A percentile compares a stretch with the other conserved stretches of the same genome.
phyloP scores from a whole-genome alignment of 2,113 vertebrate genomes.

The Tiliqua scincoides region DNA sequence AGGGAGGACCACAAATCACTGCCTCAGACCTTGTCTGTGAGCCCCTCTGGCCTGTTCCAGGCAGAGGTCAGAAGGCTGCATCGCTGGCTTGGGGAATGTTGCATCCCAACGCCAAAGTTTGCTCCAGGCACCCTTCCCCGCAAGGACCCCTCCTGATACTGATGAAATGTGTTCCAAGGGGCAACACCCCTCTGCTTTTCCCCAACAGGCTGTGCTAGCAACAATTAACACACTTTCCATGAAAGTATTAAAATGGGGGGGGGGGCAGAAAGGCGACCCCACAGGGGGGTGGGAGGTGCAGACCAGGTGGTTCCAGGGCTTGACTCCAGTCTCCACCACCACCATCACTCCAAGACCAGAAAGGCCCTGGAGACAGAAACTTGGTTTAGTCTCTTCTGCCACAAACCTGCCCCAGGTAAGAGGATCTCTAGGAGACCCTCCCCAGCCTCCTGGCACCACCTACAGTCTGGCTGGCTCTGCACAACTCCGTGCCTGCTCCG shows the following conservation, averaged over 20 bases:
- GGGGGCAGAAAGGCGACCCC: not conserved
- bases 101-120: conserved; percentile 59
- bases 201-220: not conserved
- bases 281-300: not conserved
- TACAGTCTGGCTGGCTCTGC: too few relatives aligned
- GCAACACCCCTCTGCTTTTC: not conserved
- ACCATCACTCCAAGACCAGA: too few relatives aligned
- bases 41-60: not conserved
- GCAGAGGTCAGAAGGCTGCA: not conserved
- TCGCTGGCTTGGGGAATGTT: conserved; percentile 62
- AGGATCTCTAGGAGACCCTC: too few relatives aligned
- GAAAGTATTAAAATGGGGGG: not conserved
- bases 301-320: not conserved
- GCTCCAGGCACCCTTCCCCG: conserved; percentile 45
- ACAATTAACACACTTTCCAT: not conserved
- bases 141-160: conserved; percentile 42
- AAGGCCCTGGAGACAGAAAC: too few relatives aligned
- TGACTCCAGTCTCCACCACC: not conserved
- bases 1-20: too few relatives aligned
- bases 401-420: too few relatives aligned
- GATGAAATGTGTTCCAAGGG: not conserved
- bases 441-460: too few relatives aligned
- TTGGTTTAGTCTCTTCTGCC: too few relatives aligned
- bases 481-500: too few relatives aligned
- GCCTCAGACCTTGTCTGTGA: too few relatives aligned